A percentile compares a stretch with the other conserved stretches of the same genome.
Evolutionary conservation across 2,113 vertebrate species (phyloP).

Genomic region (Lates calcarifer): DNA sequence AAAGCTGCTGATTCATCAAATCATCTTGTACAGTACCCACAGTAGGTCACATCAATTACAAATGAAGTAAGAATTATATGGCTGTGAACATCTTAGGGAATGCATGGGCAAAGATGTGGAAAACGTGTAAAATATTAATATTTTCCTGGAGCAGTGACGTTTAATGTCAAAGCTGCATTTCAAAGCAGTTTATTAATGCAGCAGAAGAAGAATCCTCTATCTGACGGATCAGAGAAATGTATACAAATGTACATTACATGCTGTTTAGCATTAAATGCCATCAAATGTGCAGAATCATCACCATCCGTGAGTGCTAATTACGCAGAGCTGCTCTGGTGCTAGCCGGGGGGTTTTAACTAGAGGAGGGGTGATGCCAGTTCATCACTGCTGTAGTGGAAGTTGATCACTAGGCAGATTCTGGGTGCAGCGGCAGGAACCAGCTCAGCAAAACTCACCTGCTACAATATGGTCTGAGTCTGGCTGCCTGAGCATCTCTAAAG

Average conservation of each 20-base stretch:
- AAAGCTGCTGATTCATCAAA: conserved; percentile 74
- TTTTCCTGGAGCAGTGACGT: conserved; percentile 27
- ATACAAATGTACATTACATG: conserved; percentile 10
- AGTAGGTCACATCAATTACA: conserved; percentile 53
- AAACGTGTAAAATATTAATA: conserved; percentile 56
- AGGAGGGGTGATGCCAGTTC: conserved; percentile 66
- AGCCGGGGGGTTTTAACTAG: conserved; percentile 5
- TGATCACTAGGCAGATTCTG: conserved; percentile 84
- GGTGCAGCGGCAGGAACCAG: conserved; percentile 76
- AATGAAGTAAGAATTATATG: conserved; percentile 45
- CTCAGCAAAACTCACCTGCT: conserved; percentile 82
- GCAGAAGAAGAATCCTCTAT: background rate
- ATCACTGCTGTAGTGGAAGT: conserved; percentile 74
- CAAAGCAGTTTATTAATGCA: conserved; percentile 23
- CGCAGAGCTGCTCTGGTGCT: conserved; percentile 59
- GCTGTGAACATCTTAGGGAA: conserved; percentile 11
- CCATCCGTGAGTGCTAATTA: conserved; percentile 65
- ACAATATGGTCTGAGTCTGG: conserved; percentile 71
- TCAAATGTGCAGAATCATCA: conserved; percentile 67
- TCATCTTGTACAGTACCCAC: conserved; percentile 25
- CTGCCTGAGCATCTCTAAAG: conserved; percentile 66
- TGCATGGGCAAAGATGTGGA: conserved; percentile 28
- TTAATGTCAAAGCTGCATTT: conserved; percentile 47
- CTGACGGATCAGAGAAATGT: background rate
- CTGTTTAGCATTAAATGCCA: conserved; percentile 20